Base-by-base conservation (phyloP, 1,140 invertebrate genomes). In the Drosophila ohnishii region DNA sequence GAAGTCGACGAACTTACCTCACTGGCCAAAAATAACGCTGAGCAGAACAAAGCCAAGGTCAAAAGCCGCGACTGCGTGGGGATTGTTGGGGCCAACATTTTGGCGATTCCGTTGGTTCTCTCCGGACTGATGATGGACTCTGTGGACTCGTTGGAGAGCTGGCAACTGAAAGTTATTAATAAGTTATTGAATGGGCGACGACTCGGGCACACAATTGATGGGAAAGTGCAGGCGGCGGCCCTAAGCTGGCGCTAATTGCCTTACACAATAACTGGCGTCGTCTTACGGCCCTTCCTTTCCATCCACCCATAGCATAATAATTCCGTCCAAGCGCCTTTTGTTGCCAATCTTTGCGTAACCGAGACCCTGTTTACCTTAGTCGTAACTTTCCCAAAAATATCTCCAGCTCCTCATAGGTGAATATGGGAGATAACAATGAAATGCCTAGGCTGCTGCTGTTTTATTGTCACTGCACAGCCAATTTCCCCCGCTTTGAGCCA, bases 1-100 rank as follows among this genome's bases (percentile, higher is more conserved):
- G 55, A 58, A 50, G 40, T 16, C 37, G 22, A 8, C 32, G 51
- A 59, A 86, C 83, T 86, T 86, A 86, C 83, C 83, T 86, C 83
- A 86, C 65, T 67, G 72, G 58, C 72, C 79, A 80, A 76, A 86
- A 88, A 86, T 87, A 86, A 66, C 35, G 75, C 58, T 30, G 72
- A 76, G 64, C 83, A 86, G 56, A 87, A 77, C 51, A 88, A 63
- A 63, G 79, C 84, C 75, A 86, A 50, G 57, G 79, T 58, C 61
- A 72, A 76, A 40, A 82, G 79, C 47, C 76, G 75, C 61, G 71
- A 58, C 62, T 79, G 59, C 58, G 72, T 76, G 63, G 60, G 58
- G 45, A 62, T 75, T 56, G 57, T 14, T 76, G 48, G 55, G 56
- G 72, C 37, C 61, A 53, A 40, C 74, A 76, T 75, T 71, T 82